Evolutionary conservation across 2,113 vertebrate species (phyloP).

Genomic region (Thalassarche chlororhynchos): DNA sequence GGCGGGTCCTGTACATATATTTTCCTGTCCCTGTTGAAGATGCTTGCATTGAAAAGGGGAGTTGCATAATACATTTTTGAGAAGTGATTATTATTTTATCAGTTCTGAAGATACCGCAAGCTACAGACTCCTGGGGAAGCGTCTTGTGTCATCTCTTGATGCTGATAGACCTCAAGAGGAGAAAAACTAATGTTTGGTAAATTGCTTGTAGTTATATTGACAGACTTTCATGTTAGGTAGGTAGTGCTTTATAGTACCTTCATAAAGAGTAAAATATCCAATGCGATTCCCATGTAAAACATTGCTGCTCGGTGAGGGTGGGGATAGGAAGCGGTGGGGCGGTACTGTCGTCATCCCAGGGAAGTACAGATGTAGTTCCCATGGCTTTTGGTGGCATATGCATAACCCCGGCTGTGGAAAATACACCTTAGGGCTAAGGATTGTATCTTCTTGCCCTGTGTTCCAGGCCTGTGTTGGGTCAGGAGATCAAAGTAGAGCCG

Average conservation of each 20-base stretch:
- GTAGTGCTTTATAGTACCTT: background rate
- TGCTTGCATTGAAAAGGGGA: background rate
- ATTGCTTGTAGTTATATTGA: background rate
- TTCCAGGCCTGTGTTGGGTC: fast-evolving
- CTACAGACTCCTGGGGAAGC: background rate
- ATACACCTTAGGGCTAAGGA: background rate
- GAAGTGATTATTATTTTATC: background rate
- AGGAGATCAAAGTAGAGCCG: background rate
- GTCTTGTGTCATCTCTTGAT: background rate
- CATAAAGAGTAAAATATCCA: background rate
- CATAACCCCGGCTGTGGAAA: background rate
- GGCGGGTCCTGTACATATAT: background rate
- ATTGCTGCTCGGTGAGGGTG: background rate
- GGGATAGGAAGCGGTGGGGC: background rate
- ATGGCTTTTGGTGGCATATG: background rate
- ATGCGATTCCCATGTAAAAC: fast-evolving
- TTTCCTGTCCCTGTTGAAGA: background rate
- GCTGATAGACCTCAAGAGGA: background rate
- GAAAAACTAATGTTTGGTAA: background rate
- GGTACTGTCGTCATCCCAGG: background rate
- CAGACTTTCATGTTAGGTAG: background rate
- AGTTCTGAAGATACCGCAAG: background rate
- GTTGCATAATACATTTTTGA: background rate
- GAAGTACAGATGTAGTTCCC: background rate
- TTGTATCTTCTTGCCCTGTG: background rate